Conservation (phyloP, 2,113 vertebrate genomes). For the Paraplagusia blochii region DNA sequence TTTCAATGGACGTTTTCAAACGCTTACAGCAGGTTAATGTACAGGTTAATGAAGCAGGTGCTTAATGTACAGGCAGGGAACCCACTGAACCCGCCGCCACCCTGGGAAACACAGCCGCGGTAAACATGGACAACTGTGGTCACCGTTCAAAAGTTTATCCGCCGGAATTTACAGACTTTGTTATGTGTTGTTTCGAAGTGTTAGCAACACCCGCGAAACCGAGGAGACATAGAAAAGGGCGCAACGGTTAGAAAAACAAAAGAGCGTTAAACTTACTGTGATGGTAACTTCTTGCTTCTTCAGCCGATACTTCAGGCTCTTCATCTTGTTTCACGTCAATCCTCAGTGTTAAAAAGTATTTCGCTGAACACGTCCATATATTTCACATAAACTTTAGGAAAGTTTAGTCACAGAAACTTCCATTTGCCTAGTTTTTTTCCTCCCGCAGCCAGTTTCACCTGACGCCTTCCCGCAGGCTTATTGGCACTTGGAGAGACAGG, state of each 20-base stretch:
- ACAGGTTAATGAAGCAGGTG: conserved; percentile 55
- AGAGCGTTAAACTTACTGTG: conserved; percentile 70
- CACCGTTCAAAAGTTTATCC: neutral
- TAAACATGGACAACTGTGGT: conserved; percentile 5
- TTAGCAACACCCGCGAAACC: too few species aligned
- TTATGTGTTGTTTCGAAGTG: too few species aligned
- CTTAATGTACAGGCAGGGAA: conserved; percentile 3
- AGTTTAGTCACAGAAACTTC: conserved; percentile 33
- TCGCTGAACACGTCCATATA: conserved; percentile 6
- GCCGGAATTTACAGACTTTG: too few species aligned
- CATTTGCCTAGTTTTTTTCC: conserved; percentile 25
- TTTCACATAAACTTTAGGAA: neutral
- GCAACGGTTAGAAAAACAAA: neutral
- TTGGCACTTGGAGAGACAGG: conserved; percentile 38
- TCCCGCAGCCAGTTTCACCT: conserved; percentile 75
- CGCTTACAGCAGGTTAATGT: conserved; percentile 30
- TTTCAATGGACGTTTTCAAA: neutral
- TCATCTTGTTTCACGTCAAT: conserved; percentile 73
- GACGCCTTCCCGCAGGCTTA: conserved; percentile 64
- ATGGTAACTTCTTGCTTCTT: conserved; percentile 86
- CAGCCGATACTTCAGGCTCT: conserved; percentile 90
- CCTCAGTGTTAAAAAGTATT: conserved; percentile 3
- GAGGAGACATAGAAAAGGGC: neutral
- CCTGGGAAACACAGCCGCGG: conserved; percentile 42
- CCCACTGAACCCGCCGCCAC: conserved; percentile 9